Evolutionary conservation across 30 jellyfish, hydroid and myxozoan genomes (phyloP).

Genomic region (Sanderia malayensis): DNA sequence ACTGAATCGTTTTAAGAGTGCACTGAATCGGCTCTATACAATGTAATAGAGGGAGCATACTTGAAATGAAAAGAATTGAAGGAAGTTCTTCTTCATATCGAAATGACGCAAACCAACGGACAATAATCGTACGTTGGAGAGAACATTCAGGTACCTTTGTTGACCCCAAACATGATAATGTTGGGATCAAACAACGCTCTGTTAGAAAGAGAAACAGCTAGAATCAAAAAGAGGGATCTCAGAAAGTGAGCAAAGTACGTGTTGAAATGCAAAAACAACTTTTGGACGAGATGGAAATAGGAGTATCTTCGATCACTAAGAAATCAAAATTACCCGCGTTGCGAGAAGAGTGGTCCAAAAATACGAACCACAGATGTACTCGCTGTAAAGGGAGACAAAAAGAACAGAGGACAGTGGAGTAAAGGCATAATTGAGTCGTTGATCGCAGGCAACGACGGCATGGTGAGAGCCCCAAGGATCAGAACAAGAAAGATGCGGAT

Average conservation of each 20-base stretch:
- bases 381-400: not conserved
- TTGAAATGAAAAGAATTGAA: too few species aligned
- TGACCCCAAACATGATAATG: conserved; percentile 51
- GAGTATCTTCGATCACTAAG: conserved; percentile 41
- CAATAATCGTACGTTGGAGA: conserved; percentile 56
- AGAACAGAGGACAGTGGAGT: conserved; percentile 7
- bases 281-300: conserved; percentile 67
- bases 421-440: not conserved
- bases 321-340: not conserved
- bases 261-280: conserved; percentile 38
- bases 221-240: conserved; percentile 46
- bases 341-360: not conserved
- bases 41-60: too few species aligned
- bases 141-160: conserved; percentile 32
- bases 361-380: not conserved
- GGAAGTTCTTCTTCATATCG: too few species aligned
- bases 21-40: too few species aligned
- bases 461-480: not conserved
- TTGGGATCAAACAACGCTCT: conserved; percentile 9
- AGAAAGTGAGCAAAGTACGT: conserved; percentile 60
- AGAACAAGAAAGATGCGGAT: not conserved
- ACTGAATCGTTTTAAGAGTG: too few species aligned
- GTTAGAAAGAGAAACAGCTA: conserved; percentile 13
- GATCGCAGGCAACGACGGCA: not conserved
- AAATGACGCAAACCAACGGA: too few species aligned